phyloP scores from a whole-genome alignment of 2,888 invertebrate genomes.

The Petrolisthes manimaculis region DNA sequence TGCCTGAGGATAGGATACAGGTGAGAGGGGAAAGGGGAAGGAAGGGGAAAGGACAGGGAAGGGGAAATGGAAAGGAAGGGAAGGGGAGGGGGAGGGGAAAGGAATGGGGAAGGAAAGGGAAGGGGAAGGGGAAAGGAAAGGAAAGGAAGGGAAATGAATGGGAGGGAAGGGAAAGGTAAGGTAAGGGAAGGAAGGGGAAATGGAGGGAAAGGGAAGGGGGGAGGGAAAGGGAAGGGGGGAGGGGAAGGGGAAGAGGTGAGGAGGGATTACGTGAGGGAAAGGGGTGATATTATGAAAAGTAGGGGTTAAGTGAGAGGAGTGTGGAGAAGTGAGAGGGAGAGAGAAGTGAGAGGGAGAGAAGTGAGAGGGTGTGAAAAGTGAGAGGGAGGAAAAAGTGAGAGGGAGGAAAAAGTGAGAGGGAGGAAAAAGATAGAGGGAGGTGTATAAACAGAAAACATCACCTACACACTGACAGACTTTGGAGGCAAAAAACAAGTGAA shows the following conservation, averaged over 20 bases:
- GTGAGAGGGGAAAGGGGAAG: slow-evolving; percentile 73
- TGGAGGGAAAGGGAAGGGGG: neutral
- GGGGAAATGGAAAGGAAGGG: neutral
- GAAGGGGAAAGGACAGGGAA: neutral
- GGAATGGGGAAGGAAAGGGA: neutral
- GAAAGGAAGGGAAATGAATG: neutral
- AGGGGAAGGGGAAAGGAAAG: neutral
- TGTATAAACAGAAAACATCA: neutral
- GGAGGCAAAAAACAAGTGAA: neutral
- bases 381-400: neutral
- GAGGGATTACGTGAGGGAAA: neutral
- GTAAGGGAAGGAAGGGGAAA: neutral
- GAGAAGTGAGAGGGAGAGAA: neutral
- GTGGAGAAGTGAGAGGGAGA: neutral
- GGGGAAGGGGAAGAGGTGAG: neutral
- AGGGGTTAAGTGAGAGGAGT: neutral
- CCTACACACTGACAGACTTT: neutral
- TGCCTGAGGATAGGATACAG: slow-evolving; percentile 94
- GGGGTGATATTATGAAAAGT: neutral
- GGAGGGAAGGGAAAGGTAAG: neutral
- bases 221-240: neutral
- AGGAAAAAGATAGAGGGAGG: neutral
- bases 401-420: neutral
- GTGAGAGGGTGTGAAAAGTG: neutral
- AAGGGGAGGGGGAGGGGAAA: neutral